phyloP scores from a whole-genome alignment of 2,113 vertebrate species.

The Triplophysa rosa region DNA sequence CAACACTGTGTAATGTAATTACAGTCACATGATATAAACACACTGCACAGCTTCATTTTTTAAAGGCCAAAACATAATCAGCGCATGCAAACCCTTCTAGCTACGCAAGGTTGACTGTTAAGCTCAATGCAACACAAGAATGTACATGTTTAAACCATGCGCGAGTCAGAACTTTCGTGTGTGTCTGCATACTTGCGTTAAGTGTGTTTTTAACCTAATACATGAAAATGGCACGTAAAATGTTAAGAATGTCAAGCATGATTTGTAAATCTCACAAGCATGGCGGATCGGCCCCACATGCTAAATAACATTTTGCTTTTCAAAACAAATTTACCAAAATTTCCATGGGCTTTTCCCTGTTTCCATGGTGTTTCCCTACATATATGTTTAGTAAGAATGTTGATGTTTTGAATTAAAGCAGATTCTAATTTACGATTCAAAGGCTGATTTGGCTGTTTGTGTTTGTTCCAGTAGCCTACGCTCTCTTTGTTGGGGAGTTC shows the following conservation, averaged over 20 bases:
- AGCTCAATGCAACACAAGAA: too few relatives aligned
- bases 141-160: too few relatives aligned
- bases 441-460: slow-evolving; percentile 34
- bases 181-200: not conserved
- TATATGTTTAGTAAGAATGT: not conserved
- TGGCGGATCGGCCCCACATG: not conserved
- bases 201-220: not conserved
- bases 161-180: not conserved
- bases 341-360: not conserved
- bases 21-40: slow-evolving; percentile 33
- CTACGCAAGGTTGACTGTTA: too few relatives aligned
- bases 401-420: slow-evolving; percentile 23
- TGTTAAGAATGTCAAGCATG: slow-evolving; percentile 52
- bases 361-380: not conserved
- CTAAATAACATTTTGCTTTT: not conserved
- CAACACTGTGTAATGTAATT: slow-evolving; percentile 43
- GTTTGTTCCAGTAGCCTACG: slow-evolving; percentile 41
- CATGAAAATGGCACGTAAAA: not conserved
- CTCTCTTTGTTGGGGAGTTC: slow-evolving; percentile 38
- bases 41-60: not conserved
- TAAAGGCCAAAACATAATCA: not conserved
- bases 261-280: slow-evolving; percentile 55
- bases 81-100: not conserved
- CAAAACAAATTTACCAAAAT: not conserved
- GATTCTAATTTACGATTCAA: slow-evolving; percentile 1